Evolutionary conservation across 2,113 vertebrate genomes (phyloP).

Genomic region (Erythrocercus mccallii): DNA sequence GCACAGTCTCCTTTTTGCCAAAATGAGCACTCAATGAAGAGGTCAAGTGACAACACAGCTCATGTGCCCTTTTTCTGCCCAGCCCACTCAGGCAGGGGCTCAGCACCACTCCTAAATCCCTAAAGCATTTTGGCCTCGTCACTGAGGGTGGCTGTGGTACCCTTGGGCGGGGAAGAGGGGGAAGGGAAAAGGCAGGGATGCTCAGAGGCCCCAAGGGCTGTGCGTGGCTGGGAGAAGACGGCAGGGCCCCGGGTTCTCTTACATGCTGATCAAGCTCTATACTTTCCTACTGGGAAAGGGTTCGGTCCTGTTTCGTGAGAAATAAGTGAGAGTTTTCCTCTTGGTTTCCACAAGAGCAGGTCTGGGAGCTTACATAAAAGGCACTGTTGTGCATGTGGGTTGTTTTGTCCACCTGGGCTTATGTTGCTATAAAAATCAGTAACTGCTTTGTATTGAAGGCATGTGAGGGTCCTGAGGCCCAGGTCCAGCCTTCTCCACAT

Average conservation of each 20-base stretch:
- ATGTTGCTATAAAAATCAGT: not conserved
- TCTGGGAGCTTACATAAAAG: not conserved
- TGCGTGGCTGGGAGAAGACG: not conserved
- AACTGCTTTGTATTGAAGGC: not conserved
- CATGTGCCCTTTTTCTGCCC: not conserved
- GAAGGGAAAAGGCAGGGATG: not conserved
- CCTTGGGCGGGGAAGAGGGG: not conserved
- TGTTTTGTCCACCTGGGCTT: not conserved
- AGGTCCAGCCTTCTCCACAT: not conserved
- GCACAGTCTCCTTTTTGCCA: not conserved
- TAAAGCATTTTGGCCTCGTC: not conserved
- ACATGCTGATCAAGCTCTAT: too few relatives aligned
- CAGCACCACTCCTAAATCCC: not conserved
- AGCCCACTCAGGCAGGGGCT: not conserved
- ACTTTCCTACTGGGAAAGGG: not conserved
- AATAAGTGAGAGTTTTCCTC: not conserved
- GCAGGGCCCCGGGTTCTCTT: not conserved
- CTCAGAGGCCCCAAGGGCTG: not conserved
- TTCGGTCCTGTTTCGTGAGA: not conserved
- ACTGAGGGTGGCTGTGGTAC: not conserved
- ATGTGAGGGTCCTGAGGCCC: accelerated
- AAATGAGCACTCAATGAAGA: not conserved
- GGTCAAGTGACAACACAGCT: not conserved
- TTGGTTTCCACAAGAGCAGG: not conserved
- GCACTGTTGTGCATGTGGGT: not conserved